These are phyloP conservation scores for Cistogaster globosa DNA, from an alignment of 2,888 invertebrate genomes.

Conservation along the genomic window DNA sequence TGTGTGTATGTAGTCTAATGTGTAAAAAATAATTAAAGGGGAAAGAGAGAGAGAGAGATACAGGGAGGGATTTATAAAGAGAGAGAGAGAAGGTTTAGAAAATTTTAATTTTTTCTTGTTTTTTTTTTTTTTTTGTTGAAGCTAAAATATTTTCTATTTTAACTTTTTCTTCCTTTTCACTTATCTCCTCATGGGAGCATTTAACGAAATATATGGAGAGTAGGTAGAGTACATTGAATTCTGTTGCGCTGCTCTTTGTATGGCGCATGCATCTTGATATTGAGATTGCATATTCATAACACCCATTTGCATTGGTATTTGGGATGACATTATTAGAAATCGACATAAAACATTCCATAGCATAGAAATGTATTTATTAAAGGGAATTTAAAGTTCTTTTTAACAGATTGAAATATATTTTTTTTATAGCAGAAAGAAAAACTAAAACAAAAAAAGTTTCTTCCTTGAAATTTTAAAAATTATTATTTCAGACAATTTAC, in stretches of 20 bases:
- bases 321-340: too few species aligned
- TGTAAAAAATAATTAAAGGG: too few species aligned
- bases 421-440: too few species aligned
- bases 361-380: too few species aligned
- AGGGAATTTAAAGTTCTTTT: too few species aligned
- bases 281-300: conserved; percentile 93
- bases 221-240: conserved; percentile 88
- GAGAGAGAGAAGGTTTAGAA: not conserved
- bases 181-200: conserved; percentile 83
- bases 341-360: too few species aligned
- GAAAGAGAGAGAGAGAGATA: not conserved
- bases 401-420: too few species aligned
- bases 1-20: not conserved
- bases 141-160: conserved; percentile 69
- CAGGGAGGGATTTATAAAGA: not conserved
- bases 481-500: too few species aligned
- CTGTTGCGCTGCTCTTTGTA: conserved; percentile 87
- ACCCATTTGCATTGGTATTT: conserved; percentile 91
- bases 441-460: too few species aligned
- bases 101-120: too few species aligned
- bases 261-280: conserved; percentile 87
- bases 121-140: conserved; percentile 19
- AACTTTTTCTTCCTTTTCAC: conserved; percentile 69
- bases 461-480: too few species aligned
- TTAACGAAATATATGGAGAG: conserved; percentile 81